Percentiles rank a stretch among this genome's conserved stretches.
Conservation (phyloP, 37 sponge, comb jelly and placozoan species). For the Agelas oroides region DNA sequence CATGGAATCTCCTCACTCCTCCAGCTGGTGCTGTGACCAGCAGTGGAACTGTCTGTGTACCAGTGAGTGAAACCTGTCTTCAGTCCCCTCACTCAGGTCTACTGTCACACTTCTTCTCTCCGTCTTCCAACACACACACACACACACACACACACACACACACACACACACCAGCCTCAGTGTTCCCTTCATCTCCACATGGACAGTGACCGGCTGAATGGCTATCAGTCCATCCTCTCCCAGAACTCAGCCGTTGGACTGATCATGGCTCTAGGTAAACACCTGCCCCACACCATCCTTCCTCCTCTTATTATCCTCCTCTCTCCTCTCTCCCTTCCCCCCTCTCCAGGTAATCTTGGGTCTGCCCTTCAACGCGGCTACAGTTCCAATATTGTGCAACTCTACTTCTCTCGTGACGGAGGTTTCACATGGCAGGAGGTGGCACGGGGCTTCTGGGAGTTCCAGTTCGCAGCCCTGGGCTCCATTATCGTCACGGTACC, state of each 20-base stretch:
- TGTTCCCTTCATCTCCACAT: slow-evolving; percentile 89
- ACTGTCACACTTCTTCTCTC: slow-evolving; percentile 1
- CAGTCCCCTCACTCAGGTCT: background rate
- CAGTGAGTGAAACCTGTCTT: slow-evolving; percentile 18
- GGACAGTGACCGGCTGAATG: slow-evolving; percentile 46
- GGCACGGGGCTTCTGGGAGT: slow-evolving; percentile 20
- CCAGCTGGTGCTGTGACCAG: slow-evolving; percentile 48
- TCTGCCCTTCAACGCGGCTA: slow-evolving; percentile 1
- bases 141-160: no score
- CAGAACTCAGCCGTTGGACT: slow-evolving; percentile 79
- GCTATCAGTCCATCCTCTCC: slow-evolving; percentile 69
- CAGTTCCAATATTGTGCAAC: background rate
- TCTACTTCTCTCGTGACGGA: slow-evolving; percentile 76
- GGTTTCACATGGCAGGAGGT: slow-evolving; percentile 75
- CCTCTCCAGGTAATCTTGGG: slow-evolving; percentile 50
- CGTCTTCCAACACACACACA: background rate
- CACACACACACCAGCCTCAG: slow-evolving; percentile 33
- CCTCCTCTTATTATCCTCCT: no score
- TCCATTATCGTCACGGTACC: slow-evolving; percentile 44
- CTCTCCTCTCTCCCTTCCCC: no score
- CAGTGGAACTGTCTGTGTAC: slow-evolving; percentile 19
- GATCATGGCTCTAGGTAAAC: slow-evolving; percentile 77
- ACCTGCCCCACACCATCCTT: no score
- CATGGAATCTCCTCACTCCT: slow-evolving; percentile 69
- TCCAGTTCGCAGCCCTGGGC: slow-evolving; percentile 79